Evolutionary conservation across 2,113 vertebrate genomes (phyloP).

Genomic region (Perca schrenkii): DNA sequence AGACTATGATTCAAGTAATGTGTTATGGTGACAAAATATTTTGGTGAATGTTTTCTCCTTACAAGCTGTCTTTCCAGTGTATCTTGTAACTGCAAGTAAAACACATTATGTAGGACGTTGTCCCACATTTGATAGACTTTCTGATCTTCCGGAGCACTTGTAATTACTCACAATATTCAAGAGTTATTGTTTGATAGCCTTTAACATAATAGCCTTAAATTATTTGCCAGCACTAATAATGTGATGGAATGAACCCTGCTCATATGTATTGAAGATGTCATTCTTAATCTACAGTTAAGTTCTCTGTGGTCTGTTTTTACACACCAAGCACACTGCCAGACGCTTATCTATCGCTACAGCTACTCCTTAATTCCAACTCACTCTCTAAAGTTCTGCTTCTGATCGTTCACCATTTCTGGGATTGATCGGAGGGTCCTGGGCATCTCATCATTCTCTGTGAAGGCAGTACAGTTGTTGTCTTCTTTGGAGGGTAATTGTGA

Average conservation of each 20-base stretch:
- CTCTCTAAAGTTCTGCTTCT: constrained; percentile 29
- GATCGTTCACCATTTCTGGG: constrained; percentile 55
- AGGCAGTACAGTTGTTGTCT: constrained; percentile 41
- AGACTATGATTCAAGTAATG: not conserved
- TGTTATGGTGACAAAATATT: not conserved
- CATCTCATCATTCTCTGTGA: constrained; percentile 37
- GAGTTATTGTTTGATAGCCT: constrained; percentile 1
- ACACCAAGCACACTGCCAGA: not conserved
- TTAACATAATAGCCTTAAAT: not conserved
- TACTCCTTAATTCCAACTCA: constrained; percentile 20
- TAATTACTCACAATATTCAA: not conserved
- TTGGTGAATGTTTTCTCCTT: not conserved
- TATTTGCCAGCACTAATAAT: not conserved
- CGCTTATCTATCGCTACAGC: constrained; percentile 3
- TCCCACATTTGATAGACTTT: not conserved
- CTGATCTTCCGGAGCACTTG: not conserved
- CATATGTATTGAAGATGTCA: not conserved
- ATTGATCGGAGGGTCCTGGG: constrained; percentile 5
- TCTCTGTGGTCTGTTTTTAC: not conserved
- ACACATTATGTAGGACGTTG: not conserved
- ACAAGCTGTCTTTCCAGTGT: not conserved
- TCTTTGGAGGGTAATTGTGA: constrained; percentile 15
- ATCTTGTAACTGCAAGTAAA: not conserved
- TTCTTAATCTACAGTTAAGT: not conserved
- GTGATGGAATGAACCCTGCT: not conserved